phyloP scores from a whole-genome alignment of 2,888 invertebrate species.

The Sericinus montela region DNA sequence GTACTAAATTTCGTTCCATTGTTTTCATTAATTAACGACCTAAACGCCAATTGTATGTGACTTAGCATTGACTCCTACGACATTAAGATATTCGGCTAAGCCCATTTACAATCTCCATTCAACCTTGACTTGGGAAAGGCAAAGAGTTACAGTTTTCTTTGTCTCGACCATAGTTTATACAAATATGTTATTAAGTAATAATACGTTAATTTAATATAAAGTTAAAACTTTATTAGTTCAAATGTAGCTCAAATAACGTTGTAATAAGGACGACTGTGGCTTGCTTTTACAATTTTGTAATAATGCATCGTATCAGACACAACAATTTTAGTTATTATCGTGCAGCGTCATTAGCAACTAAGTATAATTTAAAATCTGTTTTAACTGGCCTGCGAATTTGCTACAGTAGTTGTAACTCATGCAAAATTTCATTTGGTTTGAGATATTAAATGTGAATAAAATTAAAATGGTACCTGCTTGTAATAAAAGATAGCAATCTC shows the following conservation, averaged over 20 bases:
- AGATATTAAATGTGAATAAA: not conserved
- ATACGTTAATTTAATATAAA: not conserved
- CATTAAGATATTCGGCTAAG: slow-evolving; percentile 11
- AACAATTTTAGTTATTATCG: not conserved
- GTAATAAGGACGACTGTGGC: slow-evolving; percentile 5
- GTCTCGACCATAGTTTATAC: no score
- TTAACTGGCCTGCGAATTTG: slow-evolving; percentile 1
- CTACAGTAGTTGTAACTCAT: not conserved
- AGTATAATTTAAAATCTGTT: slow-evolving; percentile 10
- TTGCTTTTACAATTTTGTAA: slow-evolving; percentile 8
- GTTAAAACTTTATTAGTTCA: slow-evolving; percentile 6
- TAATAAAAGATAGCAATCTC: no score
- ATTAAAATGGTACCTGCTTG: no score
- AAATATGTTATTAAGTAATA: slow-evolving; percentile 3
- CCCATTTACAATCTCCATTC: slow-evolving; percentile 11
- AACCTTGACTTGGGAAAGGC: slow-evolving; percentile 18
- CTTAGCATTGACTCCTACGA: slow-evolving; percentile 16
- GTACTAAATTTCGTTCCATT: slow-evolving; percentile 6
- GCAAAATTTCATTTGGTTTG: not conserved
- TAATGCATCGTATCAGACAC: not conserved
- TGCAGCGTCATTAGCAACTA: not conserved
- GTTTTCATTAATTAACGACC: slow-evolving; percentile 4
- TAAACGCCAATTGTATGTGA: not conserved
- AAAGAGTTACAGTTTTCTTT: slow-evolving; percentile 8
- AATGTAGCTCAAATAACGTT: slow-evolving; percentile 14